Base-by-base conservation (phyloP, 2,797 vertebrate species). In the Macropus fuliginosus region DNA sequence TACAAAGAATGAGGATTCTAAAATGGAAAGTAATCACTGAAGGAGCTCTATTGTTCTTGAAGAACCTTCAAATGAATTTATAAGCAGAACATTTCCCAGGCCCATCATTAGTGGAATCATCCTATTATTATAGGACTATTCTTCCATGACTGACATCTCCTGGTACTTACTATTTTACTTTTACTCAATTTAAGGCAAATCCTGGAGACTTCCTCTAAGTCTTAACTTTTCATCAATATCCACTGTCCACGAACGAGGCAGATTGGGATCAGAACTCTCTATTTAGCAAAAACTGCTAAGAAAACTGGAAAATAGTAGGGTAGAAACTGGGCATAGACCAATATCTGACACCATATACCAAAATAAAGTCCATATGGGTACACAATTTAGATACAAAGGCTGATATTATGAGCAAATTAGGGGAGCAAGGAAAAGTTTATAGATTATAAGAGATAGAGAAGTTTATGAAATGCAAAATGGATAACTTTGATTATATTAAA, bases 151-250 rank as follows among this genome's bases (percentile, higher is more conserved):
- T 93, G 66, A 40, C 12, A 27, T n/a, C 54, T 66, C 66, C 4
- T 91, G 21, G 12, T 59, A 46, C 27, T 31, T 91, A 16, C 13
- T 93, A 13, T 29, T 92, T 52, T 92, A 46, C 28, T 56, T 94
- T 92, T 56, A 34, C 62, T 91, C 3, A 46, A n/a, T 92, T 91
- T 94, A 55, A 62, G 21, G 3, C 54, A 90, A 93, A 94, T 74
- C 55, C 87, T 90, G 74, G 66, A 91, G 90, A 91, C 28, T 10
- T n/a, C 89, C 5, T 56, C 8, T 56, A 34, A 46, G 11, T 50
- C 55, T 54, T 95, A 57, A 34, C 34, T 91, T 91, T 91, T 55
- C 57, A 93, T 9, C 40, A 81, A 56, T 90, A 34, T 54, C 29
- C 52, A 87, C 92, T 94, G 21, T 93, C 56, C 16, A 57, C 87